These are phyloP conservation scores for Eira barbara DNA, from an alignment of 2,113 vertebrate genomes.

Conservation along the genomic window DNA sequence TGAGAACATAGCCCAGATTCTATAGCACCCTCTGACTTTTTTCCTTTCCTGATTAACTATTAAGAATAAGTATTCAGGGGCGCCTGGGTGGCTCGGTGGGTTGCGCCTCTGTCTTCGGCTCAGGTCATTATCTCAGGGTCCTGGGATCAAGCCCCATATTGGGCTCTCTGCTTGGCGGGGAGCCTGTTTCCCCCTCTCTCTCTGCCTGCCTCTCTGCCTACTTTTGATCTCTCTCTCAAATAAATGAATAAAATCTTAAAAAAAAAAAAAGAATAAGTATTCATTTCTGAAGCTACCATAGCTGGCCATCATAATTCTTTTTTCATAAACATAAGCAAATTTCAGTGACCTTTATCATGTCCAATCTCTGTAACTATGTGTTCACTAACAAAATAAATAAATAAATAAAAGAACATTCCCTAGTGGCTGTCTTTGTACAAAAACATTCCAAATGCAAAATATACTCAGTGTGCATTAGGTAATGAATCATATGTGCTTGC, in stretches of 20 bases:
- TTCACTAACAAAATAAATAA: background rate
- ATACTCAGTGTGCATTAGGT: background rate
- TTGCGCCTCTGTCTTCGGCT: no score
- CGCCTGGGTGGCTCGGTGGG: no score
- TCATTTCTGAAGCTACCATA: background rate
- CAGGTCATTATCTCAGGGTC: no score
- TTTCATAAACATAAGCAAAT: background rate
- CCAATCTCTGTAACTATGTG: background rate
- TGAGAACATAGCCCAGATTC: background rate
- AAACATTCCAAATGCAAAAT: background rate
- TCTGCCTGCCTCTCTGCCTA: background rate
- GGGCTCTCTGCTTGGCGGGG: no score
- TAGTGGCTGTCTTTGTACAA: background rate
- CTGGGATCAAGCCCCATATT: no score
- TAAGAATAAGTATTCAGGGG: background rate
- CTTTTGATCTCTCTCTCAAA: no score
- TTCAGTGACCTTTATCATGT: slow-evolving; percentile 20
- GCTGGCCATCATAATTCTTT: background rate
- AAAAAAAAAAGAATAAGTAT: background rate
- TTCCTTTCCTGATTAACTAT: background rate
- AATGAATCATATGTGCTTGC: slow-evolving; percentile 48
- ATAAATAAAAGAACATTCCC: background rate
- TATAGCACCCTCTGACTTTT: background rate
- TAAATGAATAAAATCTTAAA: no score
- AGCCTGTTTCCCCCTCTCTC: no score